These are phyloP conservation scores for Vulpes lagopus DNA, from an alignment of 2,113 vertebrate genomes.

Conservation along the genomic window DNA sequence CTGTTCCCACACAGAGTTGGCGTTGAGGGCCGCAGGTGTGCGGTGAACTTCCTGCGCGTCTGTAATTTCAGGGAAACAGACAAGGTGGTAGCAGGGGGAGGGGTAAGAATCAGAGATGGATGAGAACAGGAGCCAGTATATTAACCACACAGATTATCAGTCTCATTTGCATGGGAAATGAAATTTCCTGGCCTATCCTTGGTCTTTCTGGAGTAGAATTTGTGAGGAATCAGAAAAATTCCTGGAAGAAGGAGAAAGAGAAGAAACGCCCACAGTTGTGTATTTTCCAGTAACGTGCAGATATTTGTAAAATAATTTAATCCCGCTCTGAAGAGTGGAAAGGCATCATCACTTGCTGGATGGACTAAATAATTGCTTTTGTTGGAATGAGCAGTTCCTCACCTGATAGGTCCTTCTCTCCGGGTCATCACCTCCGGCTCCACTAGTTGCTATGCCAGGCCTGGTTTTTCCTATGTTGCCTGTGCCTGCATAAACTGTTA, in stretches of 20 bases:
- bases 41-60: background rate
- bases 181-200: slow-evolving; percentile 4
- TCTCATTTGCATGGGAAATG: slow-evolving; percentile 79
- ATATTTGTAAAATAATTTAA: slow-evolving; percentile 66
- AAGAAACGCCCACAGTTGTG: slow-evolving; percentile 45
- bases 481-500: slow-evolving; percentile 80
- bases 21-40: slow-evolving; percentile 27
- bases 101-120: background rate
- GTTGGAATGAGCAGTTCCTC: background rate
- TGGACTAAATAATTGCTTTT: slow-evolving; percentile 55
- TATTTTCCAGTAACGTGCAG: slow-evolving; percentile 66
- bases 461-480: slow-evolving; percentile 70
- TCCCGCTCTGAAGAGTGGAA: background rate
- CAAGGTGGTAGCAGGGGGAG: background rate
- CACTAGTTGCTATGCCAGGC: slow-evolving; percentile 67
- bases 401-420: background rate
- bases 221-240: slow-evolving; percentile 50
- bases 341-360: background rate
- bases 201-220: slow-evolving; percentile 58
- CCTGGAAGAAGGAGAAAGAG: background rate
- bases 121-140: background rate
- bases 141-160: slow-evolving; percentile 34
- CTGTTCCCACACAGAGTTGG: slow-evolving; percentile 31
- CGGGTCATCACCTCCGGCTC: background rate
- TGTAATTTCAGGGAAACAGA: slow-evolving; percentile 54